Evolutionary conservation across 1,140 invertebrate genomes (phyloP), one percentile per base, ranked within the genome.

Genomic region (Nymphalis io): DNA sequence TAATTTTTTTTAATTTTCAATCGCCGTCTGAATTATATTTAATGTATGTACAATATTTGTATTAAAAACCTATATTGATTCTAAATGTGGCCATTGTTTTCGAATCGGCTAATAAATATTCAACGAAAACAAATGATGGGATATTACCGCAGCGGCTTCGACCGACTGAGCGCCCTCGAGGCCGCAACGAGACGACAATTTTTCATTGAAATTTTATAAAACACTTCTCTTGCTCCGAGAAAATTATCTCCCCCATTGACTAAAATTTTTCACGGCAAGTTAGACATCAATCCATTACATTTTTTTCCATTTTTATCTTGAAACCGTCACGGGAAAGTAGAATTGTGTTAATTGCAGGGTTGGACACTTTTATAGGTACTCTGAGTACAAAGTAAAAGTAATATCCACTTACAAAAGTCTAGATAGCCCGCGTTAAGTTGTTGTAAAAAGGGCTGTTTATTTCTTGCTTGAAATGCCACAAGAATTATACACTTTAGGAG

Each of bases 231-330:
- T 82, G 79, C 80, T 80, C 67, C 70, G 81, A 84, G 79, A 75
- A 89, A 89, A 89, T 89, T 91, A 89, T 89, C 87, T 88, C 82
- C 83, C 83, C 84, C 88, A 89, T 91, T 89, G 89, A 89, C 85
- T 87, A 86, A 87, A 86, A 87, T 88, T 90, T 89, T 89, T 89
- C 86, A 88, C 84, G 76, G 85, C 79, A 87, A 91, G 87, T 89
- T 89, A 89, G 87, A 88, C 89, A 89, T 89, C 85, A 89, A 89
- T 91, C 87, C 83, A 89, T 89, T 90, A 88, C 75, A 21, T 51
- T 51, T 81, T 89, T 85, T 83, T 76, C 68, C 80, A 84, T 79
- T 88, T 90, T 89, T 89, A 90, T 90, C 87, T 88, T 64, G 70
- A 73, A 78, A 82, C 77, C 80, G 78, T 84, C 83, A 78, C 81